Base-by-base conservation (phyloP, 1,140 invertebrate species). In the Triops cancriformis region DNA sequence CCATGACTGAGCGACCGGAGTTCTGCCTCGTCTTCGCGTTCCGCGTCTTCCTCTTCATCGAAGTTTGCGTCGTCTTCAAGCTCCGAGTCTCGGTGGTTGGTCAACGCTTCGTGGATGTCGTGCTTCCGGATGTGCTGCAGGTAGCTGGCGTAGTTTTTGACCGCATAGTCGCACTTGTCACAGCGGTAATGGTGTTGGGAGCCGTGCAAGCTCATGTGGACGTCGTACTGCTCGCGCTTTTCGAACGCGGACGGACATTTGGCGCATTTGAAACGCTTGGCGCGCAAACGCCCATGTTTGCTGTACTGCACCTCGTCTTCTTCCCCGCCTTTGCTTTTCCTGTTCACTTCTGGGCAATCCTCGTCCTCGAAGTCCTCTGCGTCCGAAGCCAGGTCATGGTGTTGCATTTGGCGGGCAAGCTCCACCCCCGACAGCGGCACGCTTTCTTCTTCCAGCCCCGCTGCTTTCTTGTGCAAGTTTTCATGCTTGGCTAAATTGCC, bases 181-280 rank as follows among this genome's bases (percentile, higher is more conserved):
- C 94, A 96, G 78, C 89, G 91, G 83, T 93, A 95, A 79, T 90
- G 88, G 83, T 94, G 92, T 80, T 91, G 91, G 0, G 93, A 91
- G 9, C 93, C 93, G 83, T 96, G 94, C 2, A 96, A 84, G 7
- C 90, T 90, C 79, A 94, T 84, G 84, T 96, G 94, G 18, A 93
- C 89, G 82, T 92, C 91, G 82, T 93, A 95, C 82, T 95, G 93
- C 81, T 93, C 91, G 43, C 91, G 86, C 84, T 95, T 95, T 81
- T 94, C 92, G 84, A 95, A 95, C 0, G 92, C 92, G 26, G 93
- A 94, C 0, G 94, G 94, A 83, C 94, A 96, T 85, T 94, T 94
- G 79, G 90, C 89, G 80, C 93, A 94, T 83, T 93, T 93, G 82
- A 93, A 93, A 0, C 91, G 87, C 82, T 93, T 93, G 82, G 92